Base-by-base conservation (phyloP, 1,140 invertebrate species). In the Aphaenogaster rudis region DNA sequence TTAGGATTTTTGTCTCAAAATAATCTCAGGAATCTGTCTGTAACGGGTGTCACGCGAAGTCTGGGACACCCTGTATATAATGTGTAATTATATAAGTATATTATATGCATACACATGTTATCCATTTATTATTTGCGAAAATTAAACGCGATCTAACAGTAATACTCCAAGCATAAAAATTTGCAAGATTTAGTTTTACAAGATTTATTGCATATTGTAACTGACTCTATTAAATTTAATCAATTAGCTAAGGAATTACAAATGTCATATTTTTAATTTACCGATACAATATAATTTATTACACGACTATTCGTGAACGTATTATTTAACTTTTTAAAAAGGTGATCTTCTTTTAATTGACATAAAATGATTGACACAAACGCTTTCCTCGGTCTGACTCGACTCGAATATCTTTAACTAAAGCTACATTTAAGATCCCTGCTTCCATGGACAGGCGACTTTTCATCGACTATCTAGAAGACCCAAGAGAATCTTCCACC, bases 381-480 rank as follows among this genome's bases (percentile, higher is more conserved):
- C 3, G 2, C 7, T 42, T n/a, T 42, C 17, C 17, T 74, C 36
- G 1, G 17, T 3, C 21, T 15, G 6, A 52, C 2, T 15, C 36
- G 36, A 61, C 33, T 57, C 2, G 3, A 63, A 45, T 45, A 7
- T 50, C 39, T 45, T 39, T 50, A 36, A 52, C 15, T 57, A 45
- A 87, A 66, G 33, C 33, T 36, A 72, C 4, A 7, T 21, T 7
- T n/a, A 69, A 72, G 28, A 54, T 74, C 28, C 17, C 36, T 28
- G 6, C 15, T 45, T 45, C 36, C 13, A 59, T 28, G 11, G 36
- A 64, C 28, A 36, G n/a, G 54, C 54, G 57, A 33, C 59, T 78
- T 78, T 63, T 33, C 42, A 28, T 15, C 36, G 48, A 59, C 66
- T 33, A 54, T 81, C 79, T 50, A 7, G 13, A 42, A 39, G 66